Evolutionary conservation across 2,888 invertebrate species (phyloP), one percentile per base, ranked within the genome.

Genomic region (Lasiommata megera): DNA sequence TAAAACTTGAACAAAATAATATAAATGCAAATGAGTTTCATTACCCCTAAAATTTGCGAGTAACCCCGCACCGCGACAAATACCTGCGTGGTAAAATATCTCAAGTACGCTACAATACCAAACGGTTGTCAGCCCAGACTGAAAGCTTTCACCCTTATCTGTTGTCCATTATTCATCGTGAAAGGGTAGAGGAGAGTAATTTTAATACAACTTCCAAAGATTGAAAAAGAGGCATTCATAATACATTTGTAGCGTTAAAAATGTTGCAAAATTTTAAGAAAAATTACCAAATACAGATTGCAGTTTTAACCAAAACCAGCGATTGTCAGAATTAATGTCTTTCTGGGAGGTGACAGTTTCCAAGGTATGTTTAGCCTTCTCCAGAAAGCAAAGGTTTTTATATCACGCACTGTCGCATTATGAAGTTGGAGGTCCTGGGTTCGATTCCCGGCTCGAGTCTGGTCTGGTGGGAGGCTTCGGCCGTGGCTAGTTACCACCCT

Each of bases 1-100:
- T 18, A 28, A 18, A n/a, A 23, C n/a, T n/a, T 9, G 6, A 6
- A 23, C n/a, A 23, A 43, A 43, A 43, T 43, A 43, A 43, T 43
- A 43, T 43, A 43, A 43, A 43, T 43, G 43, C 43, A 43, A 43
- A 43, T 43, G 23, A 43, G 43, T 43, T 43, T 43, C 43, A 12
- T 43, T 43, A 23, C 43, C 23, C 23, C 23, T 23, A 23, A 43
- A 43, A 43, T 43, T 43, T 23, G 43, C 43, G 43, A 43, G 43
- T 43, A n/a, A 23, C 43, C 43, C 14, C 29, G 44, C 14, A 14
- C 29, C 28, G 29, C 12, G 29, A 44, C 44, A 44, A 44, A 29
- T 44, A 44, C 29, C 28, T 14, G 14, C 28, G 28, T 6, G 29
- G 28, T 3, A 6, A 14, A 16, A 9, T 14, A 44, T 29, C 44